phyloP scores from a whole-genome alignment of 2,797 vertebrate species.

The Neomorphus geoffroyi region DNA sequence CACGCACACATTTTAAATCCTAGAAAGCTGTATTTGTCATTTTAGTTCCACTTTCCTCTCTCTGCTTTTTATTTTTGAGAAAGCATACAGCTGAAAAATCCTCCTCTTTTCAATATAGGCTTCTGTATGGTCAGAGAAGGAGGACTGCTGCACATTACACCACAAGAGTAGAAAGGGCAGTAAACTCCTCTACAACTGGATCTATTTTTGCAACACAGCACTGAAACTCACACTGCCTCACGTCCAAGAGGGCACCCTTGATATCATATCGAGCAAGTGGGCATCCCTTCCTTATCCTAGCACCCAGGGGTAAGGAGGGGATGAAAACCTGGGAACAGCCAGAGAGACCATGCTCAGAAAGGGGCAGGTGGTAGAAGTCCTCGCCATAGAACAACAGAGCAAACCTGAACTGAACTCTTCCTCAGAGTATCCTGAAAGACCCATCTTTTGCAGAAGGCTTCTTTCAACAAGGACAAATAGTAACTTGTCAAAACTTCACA shows the following conservation, averaged over 20 bases:
- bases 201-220: not conserved
- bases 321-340: not conserved
- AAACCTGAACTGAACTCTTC: not conserved
- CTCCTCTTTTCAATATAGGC: not conserved
- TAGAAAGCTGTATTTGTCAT: fast-evolving
- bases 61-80: not conserved
- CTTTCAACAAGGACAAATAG: not conserved
- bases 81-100: not conserved
- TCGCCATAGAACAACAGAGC: fast-evolving
- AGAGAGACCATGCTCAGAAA: not conserved
- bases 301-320: not conserved
- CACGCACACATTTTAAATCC: fast-evolving
- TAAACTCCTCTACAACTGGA: not conserved
- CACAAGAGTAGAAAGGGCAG: not conserved
- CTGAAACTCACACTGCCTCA: not conserved
- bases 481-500: not conserved
- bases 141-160: not conserved
- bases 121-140: not conserved
- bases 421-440: not conserved
- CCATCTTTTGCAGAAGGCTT: not conserved
- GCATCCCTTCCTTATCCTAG: not conserved
- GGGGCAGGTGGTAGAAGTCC: not conserved
- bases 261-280: not conserved
- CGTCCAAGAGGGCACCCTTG: not conserved
- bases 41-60: not conserved